phyloP scores from a whole-genome alignment of 2,888 invertebrate species.

The Eudasyphora cyanicolor region DNA sequence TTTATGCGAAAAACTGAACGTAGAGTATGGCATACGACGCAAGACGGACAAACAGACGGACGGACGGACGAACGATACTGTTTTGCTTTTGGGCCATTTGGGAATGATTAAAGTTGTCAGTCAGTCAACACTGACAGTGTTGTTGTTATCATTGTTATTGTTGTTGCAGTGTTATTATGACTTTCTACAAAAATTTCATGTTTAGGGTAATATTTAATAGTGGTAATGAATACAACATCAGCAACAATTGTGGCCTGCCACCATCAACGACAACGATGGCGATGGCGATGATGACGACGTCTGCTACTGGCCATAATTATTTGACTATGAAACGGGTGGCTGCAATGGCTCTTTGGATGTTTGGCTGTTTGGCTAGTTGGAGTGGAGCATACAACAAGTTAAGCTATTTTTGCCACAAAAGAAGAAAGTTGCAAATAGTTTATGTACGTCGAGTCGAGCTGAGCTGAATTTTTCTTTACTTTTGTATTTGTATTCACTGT shows the following conservation, averaged over 20 bases:
- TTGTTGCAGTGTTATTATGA: conserved; percentile 35
- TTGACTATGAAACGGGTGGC: conserved; percentile 6
- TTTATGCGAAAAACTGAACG: background rate
- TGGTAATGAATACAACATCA: background rate
- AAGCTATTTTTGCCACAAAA: conserved; percentile 23
- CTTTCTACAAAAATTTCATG: conserved; percentile 39
- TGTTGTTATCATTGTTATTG: background rate
- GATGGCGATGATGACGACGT: background rate
- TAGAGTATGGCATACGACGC: background rate
- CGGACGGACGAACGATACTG: background rate
- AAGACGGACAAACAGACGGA: background rate
- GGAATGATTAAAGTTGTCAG: background rate
- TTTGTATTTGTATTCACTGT: background rate
- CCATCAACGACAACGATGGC: background rate
- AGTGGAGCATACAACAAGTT: conserved; percentile 8
- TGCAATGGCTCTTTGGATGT: background rate
- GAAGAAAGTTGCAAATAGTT: conserved; percentile 35
- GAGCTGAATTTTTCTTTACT: too few relatives aligned
- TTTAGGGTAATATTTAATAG: conserved; percentile 1
- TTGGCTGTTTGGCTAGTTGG: background rate
- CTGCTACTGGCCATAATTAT: conserved; percentile 33
- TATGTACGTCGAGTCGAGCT: conserved; percentile 10
- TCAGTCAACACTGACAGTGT: too few relatives aligned
- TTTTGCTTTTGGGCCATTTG: background rate
- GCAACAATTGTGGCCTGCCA: background rate